Conservation (phyloP, 2,113 vertebrate species). For the Pelobates fuscus region DNA sequence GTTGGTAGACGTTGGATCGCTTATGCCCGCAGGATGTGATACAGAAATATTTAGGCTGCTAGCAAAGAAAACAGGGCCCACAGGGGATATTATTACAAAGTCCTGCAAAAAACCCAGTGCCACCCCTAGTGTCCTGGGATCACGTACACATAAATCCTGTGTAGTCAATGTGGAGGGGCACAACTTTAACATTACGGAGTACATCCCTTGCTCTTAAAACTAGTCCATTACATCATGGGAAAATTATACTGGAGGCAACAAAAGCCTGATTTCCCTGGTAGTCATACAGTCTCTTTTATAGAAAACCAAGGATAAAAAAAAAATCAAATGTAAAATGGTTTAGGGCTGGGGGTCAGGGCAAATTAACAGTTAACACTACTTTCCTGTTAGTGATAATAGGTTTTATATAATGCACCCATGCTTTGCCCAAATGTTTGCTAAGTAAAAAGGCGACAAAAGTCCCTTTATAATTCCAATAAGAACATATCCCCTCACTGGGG, state of each 20-base stretch:
- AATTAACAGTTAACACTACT: constrained; percentile 19
- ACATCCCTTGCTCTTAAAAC: no score
- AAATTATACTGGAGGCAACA: no score
- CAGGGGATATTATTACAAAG: no score
- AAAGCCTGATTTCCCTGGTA: constrained; percentile 27
- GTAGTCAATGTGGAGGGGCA: no score
- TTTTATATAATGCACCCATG: background rate
- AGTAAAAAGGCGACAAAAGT: background rate
- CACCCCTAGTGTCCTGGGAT: no score
- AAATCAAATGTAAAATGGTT: constrained; percentile 1
- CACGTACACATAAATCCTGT: no score
- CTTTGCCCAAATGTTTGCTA: background rate
- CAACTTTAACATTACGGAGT: no score
- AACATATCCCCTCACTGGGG: background rate
- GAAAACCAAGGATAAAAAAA: constrained; percentile 17
- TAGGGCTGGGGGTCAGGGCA: constrained; percentile 11
- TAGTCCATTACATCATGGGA: no score
- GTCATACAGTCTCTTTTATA: constrained; percentile 26
- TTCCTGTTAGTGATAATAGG: constrained; percentile 7
- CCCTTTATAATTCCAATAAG: constrained; percentile 8
- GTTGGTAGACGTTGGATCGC: background rate
- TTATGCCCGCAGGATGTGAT: no score
- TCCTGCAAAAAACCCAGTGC: no score
- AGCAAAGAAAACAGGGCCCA: no score
- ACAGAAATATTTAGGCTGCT: no score